Evolutionary conservation across 2,888 invertebrate genomes (phyloP).

Genomic region (Zygothrica quintamaculata): DNA sequence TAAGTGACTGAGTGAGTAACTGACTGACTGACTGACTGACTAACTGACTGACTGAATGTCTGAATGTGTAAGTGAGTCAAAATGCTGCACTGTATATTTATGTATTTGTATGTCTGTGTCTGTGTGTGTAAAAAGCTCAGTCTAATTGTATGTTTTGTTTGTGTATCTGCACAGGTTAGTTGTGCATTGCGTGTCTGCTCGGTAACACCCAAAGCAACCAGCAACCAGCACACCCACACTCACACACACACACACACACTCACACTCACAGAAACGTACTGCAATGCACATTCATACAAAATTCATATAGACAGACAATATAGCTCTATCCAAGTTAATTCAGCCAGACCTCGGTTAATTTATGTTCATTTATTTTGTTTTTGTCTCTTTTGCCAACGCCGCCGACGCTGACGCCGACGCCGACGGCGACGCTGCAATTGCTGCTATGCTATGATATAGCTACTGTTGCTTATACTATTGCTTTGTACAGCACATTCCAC

Average conservation of each 20-base stretch:
- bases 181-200: conserved; percentile 49
- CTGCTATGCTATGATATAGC: conserved; percentile 1
- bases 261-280: conserved; percentile 1
- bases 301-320: too few species aligned
- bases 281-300: conserved; percentile 3
- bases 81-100: not conserved
- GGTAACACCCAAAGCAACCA: conserved; percentile 17
- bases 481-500: conserved; percentile 6
- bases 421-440: not conserved
- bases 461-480: conserved; percentile 25
- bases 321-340: conserved; percentile 26
- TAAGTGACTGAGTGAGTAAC: conserved; percentile 23
- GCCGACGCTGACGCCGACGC: conserved; percentile 8
- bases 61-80: conserved; percentile 17
- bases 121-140: not conserved
- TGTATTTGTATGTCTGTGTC: not conserved
- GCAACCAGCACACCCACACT: not conserved
- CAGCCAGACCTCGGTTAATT: conserved; percentile 47
- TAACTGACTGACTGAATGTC: conserved; percentile 13
- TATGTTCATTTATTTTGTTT: conserved; percentile 59
- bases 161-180: conserved; percentile 13
- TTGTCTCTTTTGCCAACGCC: conserved; percentile 37
- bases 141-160: not conserved
- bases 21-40: conserved; percentile 15
- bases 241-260: conserved; percentile 1